Conservation (phyloP, 1,140 invertebrate species). For the Bombyx mori region ASM3026992v2 NC_085116.1:1992001-1992500, state of each 20-base stretch:
- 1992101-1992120: too few species aligned
- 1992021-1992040: background rate
- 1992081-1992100: too few species aligned
- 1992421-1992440: background rate
- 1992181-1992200: too few species aligned
- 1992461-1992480: too few species aligned
- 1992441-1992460: background rate
- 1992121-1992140: too few species aligned
- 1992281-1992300: slow-evolving; percentile 5
- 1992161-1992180: too few species aligned
- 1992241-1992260: background rate
- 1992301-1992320: slow-evolving; percentile 6
- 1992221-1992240: slow-evolving; percentile 3
- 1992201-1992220: background rate
- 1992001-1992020: background rate
- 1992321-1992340: slow-evolving; percentile 13
- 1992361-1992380: slow-evolving; percentile 23
- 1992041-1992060: background rate
- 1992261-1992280: background rate
- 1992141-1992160: too few species aligned
- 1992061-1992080: too few species aligned
- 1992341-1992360: slow-evolving; percentile 11
- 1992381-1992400: slow-evolving; percentile 32
- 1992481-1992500: too few species aligned
- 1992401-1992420: slow-evolving; percentile 14